A percentile compares a stretch with the other conserved stretches of the same genome.
Evolutionary conservation across 2,113 vertebrate genomes (phyloP).

Genomic region (Anthoscopus minutus): DNA sequence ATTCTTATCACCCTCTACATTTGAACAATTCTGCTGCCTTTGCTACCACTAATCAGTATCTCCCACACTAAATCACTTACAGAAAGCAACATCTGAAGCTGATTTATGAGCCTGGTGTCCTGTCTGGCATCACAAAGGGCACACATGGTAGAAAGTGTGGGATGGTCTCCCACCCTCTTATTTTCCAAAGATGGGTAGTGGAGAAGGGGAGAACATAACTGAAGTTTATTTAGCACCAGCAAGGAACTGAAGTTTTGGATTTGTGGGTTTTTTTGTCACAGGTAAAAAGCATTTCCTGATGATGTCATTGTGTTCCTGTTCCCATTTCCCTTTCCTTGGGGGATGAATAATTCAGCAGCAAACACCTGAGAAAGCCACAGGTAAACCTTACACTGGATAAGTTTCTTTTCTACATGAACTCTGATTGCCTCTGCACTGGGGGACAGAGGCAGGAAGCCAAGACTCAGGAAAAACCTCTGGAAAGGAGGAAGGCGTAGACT

Average conservation of each 20-base stretch:
- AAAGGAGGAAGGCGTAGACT: neutral
- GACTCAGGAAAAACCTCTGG: neutral
- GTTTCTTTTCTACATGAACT: neutral
- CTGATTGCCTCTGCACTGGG: neutral
- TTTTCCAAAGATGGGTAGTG: neutral
- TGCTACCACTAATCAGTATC: neutral
- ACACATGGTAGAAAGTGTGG: neutral
- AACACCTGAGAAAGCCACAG: neutral
- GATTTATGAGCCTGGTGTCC: neutral
- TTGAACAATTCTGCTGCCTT: neutral
- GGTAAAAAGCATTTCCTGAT: neutral
- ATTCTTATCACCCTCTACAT: neutral
- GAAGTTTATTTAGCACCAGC: neutral
- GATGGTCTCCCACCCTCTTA: neutral
- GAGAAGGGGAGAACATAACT: neutral
- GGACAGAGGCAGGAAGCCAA: neutral
- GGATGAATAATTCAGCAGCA: neutral
- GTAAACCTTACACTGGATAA: neutral
- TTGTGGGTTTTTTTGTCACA: neutral
- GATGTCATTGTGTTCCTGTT: neutral
- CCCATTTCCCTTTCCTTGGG: neutral
- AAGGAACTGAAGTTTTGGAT: neutral
- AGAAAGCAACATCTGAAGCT: neutral
- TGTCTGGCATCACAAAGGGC: neutral
- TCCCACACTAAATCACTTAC: neutral